These are phyloP conservation scores for Amaurobius ferox DNA, from an alignment of 2,888 invertebrate species.

Conservation along the genomic window DNA sequence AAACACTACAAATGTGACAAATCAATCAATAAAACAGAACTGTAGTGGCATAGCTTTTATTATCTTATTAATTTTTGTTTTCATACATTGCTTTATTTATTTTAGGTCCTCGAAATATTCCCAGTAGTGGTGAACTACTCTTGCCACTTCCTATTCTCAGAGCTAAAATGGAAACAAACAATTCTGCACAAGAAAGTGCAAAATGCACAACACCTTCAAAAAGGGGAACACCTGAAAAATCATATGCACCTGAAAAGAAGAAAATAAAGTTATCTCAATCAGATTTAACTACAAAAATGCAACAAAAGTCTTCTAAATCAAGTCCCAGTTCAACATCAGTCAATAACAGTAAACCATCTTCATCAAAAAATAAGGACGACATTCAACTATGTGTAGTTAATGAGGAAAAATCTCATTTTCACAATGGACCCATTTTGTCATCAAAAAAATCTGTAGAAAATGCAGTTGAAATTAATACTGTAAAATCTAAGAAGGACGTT, in stretches of 20 bases:
- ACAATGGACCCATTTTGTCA: background rate
- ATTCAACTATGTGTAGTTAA: slow-evolving; percentile 22
- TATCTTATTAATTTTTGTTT: too few species aligned
- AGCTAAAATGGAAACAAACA: slow-evolving; percentile 12
- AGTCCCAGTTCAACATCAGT: background rate
- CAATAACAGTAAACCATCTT: background rate
- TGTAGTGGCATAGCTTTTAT: too few species aligned
- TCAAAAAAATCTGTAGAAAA: slow-evolving; percentile 1
- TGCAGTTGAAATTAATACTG: background rate
- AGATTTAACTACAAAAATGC: background rate
- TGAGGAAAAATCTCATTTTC: slow-evolving; percentile 30
- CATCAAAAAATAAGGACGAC: background rate
- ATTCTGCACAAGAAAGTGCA: background rate
- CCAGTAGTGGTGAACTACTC: slow-evolving; percentile 27
- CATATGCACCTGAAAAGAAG: background rate
- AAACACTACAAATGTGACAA: too few species aligned
- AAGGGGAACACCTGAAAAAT: too few species aligned
- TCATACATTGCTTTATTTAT: background rate
- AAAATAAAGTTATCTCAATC: slow-evolving; percentile 14
- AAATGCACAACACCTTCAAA: background rate
- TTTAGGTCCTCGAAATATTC: slow-evolving; percentile 31
- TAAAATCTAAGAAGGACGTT: background rate
- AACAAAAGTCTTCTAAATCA: background rate
- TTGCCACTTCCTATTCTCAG: slow-evolving; percentile 44
- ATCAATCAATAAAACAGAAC: too few species aligned